Base-by-base conservation (phyloP, 2,797 vertebrate species). In the Oreochromis mossambicus region DNA sequence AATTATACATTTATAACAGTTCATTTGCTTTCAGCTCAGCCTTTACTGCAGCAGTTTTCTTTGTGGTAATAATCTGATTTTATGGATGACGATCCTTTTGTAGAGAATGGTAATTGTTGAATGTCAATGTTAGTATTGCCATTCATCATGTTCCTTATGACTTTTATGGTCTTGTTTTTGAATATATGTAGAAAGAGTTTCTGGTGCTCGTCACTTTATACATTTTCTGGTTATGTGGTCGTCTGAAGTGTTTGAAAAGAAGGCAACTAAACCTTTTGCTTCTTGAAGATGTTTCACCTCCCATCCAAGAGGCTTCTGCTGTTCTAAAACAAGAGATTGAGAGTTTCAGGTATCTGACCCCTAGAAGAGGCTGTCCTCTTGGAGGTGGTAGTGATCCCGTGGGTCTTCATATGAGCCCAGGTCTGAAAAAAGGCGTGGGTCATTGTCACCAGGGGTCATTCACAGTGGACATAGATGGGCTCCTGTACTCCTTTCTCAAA, bases 41-140 rank as follows among this genome's bases (percentile, higher is more conserved):
- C 7, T 75, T 50, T 50, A 75, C 26, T 73, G 68, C 43, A 19
- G 19, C 24, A 32, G 0, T 32, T 46, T 46, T 43, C 32, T 63
- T 0, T 0, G 4, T 26, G 8, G 68, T 29, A 50, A 48, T 50
- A 1, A 32, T 75, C 13, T 0, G 15, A 32, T 75, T 48, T 13
- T 29, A n/a, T 75, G 10, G 68, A 50, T 50, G 43, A 50, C 19
- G 43, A 4, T 19, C 68, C 2, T 75, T 29, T 46, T 1, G 24
- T 75, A 29, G 68, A 32, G 26, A 8, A 32, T 50, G 13, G 6
- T 15, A 15, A 29, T 14, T 29, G 43, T 6, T 32, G 26, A 50
- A 50, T 32, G 68, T 29, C 24, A 73, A 10, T 48, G 36, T 43
- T 10, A 26, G n/a, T 9, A 5, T 48, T 48, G 24, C 0, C 14